Evolutionary conservation across 2,113 vertebrate species (phyloP).

Genomic region (Alaudala cheleensis): DNA sequence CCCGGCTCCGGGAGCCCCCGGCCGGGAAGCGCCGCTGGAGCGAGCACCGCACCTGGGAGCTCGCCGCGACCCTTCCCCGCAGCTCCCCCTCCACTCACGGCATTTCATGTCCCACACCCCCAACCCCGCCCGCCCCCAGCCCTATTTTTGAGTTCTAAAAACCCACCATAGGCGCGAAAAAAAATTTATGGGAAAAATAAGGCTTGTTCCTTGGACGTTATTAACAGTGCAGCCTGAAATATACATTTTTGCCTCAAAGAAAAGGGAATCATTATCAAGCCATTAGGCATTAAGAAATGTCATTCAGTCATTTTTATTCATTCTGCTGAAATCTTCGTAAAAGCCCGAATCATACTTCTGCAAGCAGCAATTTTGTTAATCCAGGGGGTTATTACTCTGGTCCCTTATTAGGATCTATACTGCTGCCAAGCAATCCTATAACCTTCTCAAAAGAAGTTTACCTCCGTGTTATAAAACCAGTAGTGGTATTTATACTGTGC

Average conservation of each 20-base stretch:
- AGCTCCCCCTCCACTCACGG: neutral
- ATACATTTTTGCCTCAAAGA: conserved; percentile 71
- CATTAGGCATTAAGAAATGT: conserved; percentile 82
- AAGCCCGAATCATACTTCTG: conserved; percentile 83
- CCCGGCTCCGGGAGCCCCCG: neutral
- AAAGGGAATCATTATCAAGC: conserved; percentile 77
- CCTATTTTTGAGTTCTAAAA: conserved; percentile 9
- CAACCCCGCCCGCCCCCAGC: neutral
- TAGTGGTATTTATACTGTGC: conserved; percentile 87
- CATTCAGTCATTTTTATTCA: conserved; percentile 84
- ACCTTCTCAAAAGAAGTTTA: conserved; percentile 86
- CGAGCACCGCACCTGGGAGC: neutral
- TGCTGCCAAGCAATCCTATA: conserved; percentile 86
- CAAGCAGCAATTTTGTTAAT: conserved; percentile 83
- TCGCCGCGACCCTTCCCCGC: neutral
- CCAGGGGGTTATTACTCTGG: conserved; percentile 83
- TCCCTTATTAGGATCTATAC: conserved; percentile 84
- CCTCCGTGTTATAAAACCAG: conserved; percentile 86
- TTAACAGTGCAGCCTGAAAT: conserved; percentile 70
- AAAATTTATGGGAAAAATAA: conserved; percentile 51
- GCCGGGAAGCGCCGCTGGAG: neutral
- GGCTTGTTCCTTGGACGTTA: conserved; percentile 69
- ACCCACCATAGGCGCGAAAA: neutral
- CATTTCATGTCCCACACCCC: neutral
- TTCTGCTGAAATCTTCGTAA: conserved; percentile 80